Evolutionary conservation across 2,113 vertebrate species (phyloP), one percentile per base, ranked within the genome.

Genomic region (Hylia prasina): DNA sequence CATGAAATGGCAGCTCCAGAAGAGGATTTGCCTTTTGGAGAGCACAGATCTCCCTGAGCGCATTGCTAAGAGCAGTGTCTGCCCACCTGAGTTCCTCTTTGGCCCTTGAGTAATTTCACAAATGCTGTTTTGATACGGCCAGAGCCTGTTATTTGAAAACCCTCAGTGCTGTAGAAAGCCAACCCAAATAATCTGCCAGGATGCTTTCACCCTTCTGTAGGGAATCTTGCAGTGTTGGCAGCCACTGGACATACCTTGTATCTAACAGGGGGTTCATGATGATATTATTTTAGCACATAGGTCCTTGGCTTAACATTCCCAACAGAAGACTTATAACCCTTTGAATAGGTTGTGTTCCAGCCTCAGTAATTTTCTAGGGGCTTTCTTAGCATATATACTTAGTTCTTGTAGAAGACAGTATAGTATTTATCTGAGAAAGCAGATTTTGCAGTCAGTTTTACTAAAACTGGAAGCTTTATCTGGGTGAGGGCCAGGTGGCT

Each of bases 201-300:
- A 11, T 24, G 12, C n/a, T 66, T 53, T 37, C 35, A 57, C 5
- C 48, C n/a, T 81, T 50, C 30, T 0, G 0, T 28, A 15, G 42
- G 50, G 25, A 39, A 33, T 65, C 42, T 28, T 61, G 40, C 2
- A 8, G 23, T 16, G 22, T 11, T 16, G 42, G 22, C 33, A 65
- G 23, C 57, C 54, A 16, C 58, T 57, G 78, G 64, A 33, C n/a
- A 23, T 82, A 78, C 60, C 54, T 39, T 37, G 37, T 56, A 15
- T 76, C 51, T 69, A 28, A 33, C 31, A 60, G 37, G 22, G 63
- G 51, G n/a, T 65, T 65, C 12, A 6, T 4, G 21, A 23, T 56
- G 30, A 6, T 40, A 2, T 17, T 37, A 17, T 48, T 87, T 84
- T 18, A 63, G 39, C 57, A 15, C 28, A 9, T 2, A 48, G 37